A percentile compares a stretch with the other conserved stretches of the same genome.
phyloP scores from a whole-genome alignment of 2,113 vertebrate genomes.

The Protomyctophum bolini region DNA sequence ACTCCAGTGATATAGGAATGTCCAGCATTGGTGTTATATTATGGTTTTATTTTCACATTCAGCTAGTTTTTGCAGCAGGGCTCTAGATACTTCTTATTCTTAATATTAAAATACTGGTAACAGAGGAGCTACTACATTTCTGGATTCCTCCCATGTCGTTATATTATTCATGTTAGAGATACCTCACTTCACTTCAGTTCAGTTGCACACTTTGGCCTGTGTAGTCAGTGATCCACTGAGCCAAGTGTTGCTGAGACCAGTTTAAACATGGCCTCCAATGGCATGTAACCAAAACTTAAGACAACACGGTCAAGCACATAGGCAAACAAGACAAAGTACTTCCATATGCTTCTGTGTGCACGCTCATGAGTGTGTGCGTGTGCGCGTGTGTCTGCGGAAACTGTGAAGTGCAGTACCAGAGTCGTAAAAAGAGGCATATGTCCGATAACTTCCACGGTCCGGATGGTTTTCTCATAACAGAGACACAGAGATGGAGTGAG shows the following conservation, averaged over 20 bases:
- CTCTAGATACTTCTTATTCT: too few species aligned
- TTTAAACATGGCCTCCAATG: conserved; percentile 20
- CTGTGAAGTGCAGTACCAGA: conserved; percentile 22
- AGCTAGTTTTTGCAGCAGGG: too few species aligned
- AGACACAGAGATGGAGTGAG: background rate
- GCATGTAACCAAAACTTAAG: conserved; percentile 38
- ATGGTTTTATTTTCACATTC: too few species aligned
- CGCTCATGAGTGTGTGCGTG: background rate
- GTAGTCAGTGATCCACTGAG: conserved; percentile 26
- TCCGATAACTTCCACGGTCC: conserved; percentile 43
- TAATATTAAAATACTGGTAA: too few species aligned
- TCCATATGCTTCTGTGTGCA: conserved; percentile 37
- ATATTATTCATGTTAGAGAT: too few species aligned
- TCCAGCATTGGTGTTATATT: too few species aligned
- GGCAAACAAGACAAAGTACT: conserved; percentile 49
- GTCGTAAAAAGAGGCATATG: conserved; percentile 50
- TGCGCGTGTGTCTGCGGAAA: conserved; percentile 21
- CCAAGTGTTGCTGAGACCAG: conserved; percentile 9
- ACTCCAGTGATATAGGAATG: too few species aligned
- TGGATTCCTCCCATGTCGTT: too few species aligned
- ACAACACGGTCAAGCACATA: conserved; percentile 43
- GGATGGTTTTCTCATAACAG: conserved; percentile 52
- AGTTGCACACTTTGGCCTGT: background rate
- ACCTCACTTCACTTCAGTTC: too few species aligned
- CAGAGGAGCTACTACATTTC: too few species aligned